Conservation (phyloP, 92 coral and sea anemone genomes). For the Muricea muricata region DNA sequence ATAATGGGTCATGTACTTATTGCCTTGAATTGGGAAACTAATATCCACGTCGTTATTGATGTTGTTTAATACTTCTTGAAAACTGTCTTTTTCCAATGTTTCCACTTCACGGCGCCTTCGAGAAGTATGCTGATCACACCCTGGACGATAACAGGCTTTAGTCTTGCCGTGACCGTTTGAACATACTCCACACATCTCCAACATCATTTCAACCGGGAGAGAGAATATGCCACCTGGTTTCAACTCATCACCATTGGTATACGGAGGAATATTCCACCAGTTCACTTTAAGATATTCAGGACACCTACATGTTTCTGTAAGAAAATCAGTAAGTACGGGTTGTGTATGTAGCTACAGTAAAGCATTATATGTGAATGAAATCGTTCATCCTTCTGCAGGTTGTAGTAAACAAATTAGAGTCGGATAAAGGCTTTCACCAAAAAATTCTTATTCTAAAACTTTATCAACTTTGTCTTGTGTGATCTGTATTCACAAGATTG, state of each 20-base stretch:
- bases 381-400: too few species aligned
- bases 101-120: constrained; percentile 27
- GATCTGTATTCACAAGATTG: too few species aligned
- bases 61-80: constrained; percentile 55
- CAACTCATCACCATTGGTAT: constrained; percentile 33
- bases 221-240: constrained; percentile 64
- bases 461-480: too few species aligned
- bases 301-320: constrained; percentile 74
- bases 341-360: too few species aligned
- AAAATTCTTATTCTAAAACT: too few species aligned
- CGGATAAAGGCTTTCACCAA: too few species aligned
- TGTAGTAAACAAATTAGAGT: too few species aligned
- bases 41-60: constrained; percentile 72
- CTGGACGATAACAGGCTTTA: neutral
- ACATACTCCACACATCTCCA: constrained; percentile 74
- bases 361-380: too few species aligned
- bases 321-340: neutral
- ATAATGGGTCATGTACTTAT: constrained; percentile 59
- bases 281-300: constrained; percentile 74
- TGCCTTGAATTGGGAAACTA: constrained; percentile 83
- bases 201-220: constrained; percentile 43
- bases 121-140: neutral
- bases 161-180: constrained; percentile 72
- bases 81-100: constrained; percentile 1
- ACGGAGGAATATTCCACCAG: constrained; percentile 78